These are phyloP conservation scores for Chromis chromis DNA, from an alignment of 2,797 vertebrate genomes.

Conservation along the genomic window DNA sequence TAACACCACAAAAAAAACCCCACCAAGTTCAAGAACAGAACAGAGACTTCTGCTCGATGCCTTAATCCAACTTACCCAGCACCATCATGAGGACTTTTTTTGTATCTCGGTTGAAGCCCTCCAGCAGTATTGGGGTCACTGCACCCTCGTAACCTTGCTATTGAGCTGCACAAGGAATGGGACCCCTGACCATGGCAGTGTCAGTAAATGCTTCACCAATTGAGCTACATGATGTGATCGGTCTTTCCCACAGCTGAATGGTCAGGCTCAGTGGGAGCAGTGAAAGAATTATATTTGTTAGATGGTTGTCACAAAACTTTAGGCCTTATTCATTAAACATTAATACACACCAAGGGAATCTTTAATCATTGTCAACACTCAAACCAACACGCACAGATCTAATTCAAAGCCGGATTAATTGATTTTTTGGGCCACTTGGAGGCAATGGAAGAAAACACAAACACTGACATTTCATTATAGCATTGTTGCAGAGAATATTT, in stretches of 20 bases:
- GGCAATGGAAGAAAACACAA: background rate
- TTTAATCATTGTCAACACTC: background rate
- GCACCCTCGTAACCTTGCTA: constrained; percentile 8
- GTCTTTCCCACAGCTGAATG: constrained; percentile 8
- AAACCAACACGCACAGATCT: background rate
- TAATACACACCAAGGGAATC: background rate
- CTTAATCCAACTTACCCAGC: constrained; percentile 1
- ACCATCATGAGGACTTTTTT: background rate
- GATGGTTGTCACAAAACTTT: background rate
- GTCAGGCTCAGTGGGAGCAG: background rate
- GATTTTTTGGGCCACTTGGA: background rate
- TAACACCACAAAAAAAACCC: background rate
- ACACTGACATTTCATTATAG: background rate
- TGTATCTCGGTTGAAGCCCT: background rate
- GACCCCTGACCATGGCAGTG: constrained; percentile 1
- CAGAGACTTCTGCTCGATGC: background rate
- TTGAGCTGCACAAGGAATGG: background rate
- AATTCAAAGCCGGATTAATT: constrained; percentile 7
- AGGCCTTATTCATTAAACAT: constrained; percentile 3
- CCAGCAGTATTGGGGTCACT: constrained; percentile 3
- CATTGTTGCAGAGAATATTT: background rate
- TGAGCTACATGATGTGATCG: background rate
- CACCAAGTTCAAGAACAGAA: background rate
- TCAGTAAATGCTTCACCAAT: background rate
- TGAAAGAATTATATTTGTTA: background rate